Conservation (phyloP, 2,888 invertebrate genomes). For the Branchinecta sandiegonensis region DNA sequence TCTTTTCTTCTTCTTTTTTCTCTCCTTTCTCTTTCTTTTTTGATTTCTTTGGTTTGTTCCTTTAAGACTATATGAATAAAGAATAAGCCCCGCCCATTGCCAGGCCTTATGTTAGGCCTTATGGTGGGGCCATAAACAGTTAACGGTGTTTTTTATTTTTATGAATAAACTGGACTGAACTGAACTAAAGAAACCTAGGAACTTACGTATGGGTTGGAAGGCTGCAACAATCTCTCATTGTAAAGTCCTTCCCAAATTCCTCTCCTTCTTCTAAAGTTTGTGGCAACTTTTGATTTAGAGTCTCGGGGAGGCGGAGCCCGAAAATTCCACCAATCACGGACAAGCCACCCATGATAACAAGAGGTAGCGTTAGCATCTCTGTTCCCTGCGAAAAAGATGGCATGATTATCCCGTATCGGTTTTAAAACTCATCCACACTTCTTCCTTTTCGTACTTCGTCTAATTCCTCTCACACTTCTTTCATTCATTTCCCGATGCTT, state of each 20-base stretch:
- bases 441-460: slow-evolving; percentile 8
- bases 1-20: too few relatives aligned
- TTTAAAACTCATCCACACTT: slow-evolving; percentile 9
- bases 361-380: slow-evolving; percentile 62
- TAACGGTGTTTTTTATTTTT: too few relatives aligned
- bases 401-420: background rate
- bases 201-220: background rate
- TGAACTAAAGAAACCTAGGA: background rate
- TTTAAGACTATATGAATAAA: too few relatives aligned
- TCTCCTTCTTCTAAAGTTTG: slow-evolving; percentile 79
- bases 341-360: slow-evolving; percentile 67
- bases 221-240: slow-evolving; percentile 48
- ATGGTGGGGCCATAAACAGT: too few relatives aligned
- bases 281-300: slow-evolving; percentile 62
- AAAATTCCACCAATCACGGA: slow-evolving; percentile 66
- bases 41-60: too few relatives aligned
- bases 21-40: too few relatives aligned
- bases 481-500: too few relatives aligned
- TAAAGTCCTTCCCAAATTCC: slow-evolving; percentile 68
- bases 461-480: background rate
- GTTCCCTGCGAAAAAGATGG: slow-evolving; percentile 47
- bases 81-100: too few relatives aligned
- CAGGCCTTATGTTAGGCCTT: too few relatives aligned
- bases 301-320: slow-evolving; percentile 67
- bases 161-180: too few relatives aligned